Percentiles rank a stretch among this genome's conserved stretches.
Evolutionary conservation across 2,888 invertebrate genomes (phyloP).

Genomic region (Penaeus monodon): DNA sequence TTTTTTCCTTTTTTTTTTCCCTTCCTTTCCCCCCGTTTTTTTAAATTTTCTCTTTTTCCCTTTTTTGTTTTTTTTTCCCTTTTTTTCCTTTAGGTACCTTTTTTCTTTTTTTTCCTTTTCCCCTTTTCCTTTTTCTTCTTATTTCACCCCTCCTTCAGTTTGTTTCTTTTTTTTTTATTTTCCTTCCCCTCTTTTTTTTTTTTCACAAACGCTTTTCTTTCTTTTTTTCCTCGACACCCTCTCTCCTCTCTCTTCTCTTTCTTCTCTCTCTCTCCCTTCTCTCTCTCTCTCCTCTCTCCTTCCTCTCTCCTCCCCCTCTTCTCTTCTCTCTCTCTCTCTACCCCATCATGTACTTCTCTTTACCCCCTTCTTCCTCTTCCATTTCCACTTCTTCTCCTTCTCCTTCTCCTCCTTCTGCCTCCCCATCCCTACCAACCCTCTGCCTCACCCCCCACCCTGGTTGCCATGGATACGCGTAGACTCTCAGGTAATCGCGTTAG

Average conservation of each 20-base stretch:
- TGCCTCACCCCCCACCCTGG: too few species aligned
- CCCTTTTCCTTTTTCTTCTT: not conserved
- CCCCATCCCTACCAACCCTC: too few species aligned
- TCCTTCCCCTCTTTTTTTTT: not conserved
- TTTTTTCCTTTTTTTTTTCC: not conserved
- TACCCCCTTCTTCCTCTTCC: not conserved
- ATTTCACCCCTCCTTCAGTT: not conserved
- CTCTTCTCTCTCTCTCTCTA: not conserved
- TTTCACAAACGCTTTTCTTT: constrained; percentile 25
- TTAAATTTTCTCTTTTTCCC: not conserved
- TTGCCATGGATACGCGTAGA: constrained; percentile 21
- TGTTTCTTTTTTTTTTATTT: constrained; percentile 63
- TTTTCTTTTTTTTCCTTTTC: not conserved
- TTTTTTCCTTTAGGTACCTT: not conserved
- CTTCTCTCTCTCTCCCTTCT: constrained; percentile 1
- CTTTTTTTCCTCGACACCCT: constrained; percentile 65
- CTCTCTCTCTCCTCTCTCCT: constrained; percentile 10
- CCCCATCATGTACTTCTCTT: not conserved
- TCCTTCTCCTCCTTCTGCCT: too few species aligned
- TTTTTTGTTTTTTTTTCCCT: not conserved
- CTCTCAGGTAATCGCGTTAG: constrained; percentile 11
- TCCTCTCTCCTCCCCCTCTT: not conserved
- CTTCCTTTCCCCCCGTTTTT: not conserved
- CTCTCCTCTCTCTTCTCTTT: constrained; percentile 11
- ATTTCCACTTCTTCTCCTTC: not conserved